Evolutionary conservation across 2,888 invertebrate genomes (phyloP).

Genomic region (Phaedon cochleariae): DNA sequence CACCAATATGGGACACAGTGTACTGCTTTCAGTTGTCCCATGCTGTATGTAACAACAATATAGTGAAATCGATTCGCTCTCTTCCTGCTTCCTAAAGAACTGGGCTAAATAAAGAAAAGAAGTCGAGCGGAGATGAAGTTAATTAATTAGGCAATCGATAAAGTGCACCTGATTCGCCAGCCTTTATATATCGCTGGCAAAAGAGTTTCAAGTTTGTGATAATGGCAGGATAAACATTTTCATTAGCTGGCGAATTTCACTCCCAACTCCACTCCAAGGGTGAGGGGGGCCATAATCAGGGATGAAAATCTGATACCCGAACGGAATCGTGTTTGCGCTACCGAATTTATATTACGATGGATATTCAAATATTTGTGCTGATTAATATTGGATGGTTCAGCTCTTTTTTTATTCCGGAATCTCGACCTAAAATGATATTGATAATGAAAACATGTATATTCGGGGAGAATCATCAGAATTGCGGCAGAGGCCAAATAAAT

Average conservation of each 20-base stretch:
- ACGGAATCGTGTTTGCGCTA: neutral
- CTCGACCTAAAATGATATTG: no score
- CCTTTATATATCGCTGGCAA: neutral
- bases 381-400: neutral
- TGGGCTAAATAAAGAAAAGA: no score
- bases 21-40: no score
- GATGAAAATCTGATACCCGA: neutral
- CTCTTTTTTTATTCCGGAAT: neutral
- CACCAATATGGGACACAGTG: no score
- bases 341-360: neutral
- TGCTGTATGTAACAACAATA: no score
- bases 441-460: no score
- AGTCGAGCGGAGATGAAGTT: neutral
- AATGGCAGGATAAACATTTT: neutral
- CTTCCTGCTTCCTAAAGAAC: no score
- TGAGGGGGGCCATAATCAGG: no score
- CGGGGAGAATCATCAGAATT: no score
- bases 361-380: neutral
- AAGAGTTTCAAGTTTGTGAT: neutral
- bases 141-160: neutral
- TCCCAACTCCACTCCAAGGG: no score
- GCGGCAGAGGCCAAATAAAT: no score
- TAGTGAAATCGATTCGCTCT: no score
- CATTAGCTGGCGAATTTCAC: neutral
- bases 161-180: neutral